Conservation (phyloP, 2,113 vertebrate species). For the Glaucidium brasilianum region DNA sequence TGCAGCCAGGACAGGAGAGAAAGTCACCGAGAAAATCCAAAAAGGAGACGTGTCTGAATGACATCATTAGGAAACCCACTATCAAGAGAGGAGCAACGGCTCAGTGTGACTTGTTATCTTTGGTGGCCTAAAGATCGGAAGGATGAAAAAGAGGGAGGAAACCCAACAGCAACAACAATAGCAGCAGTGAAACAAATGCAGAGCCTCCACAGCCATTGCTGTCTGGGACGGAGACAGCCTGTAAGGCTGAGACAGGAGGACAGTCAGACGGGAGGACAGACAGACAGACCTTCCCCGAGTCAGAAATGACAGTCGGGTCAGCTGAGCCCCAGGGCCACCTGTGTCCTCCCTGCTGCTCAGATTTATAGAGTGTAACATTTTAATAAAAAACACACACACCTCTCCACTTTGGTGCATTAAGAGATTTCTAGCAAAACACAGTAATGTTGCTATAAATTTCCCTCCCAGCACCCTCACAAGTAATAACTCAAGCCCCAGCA, state of each 20-base stretch:
- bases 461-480: slow-evolving; percentile 80
- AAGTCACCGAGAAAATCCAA: rapidly evolving
- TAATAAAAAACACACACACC: slow-evolving; percentile 83
- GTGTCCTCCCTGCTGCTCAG: slow-evolving; percentile 77
- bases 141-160: neutral
- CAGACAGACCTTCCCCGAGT: neutral
- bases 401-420: slow-evolving; percentile 83
- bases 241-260: neutral
- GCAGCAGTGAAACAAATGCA: neutral
- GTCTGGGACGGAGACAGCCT: neutral
- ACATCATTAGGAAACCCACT: neutral
- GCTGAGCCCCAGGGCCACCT: slow-evolving; percentile 77
- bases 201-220: neutral
- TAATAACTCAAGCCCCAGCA: slow-evolving; percentile 80
- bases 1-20: neutral
- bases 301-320: slow-evolving; percentile 72
- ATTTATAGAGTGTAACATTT: slow-evolving; percentile 85
- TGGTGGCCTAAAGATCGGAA: neutral
- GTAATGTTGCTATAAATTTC: slow-evolving; percentile 82
- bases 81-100: neutral
- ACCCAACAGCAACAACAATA: neutral
- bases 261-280: neutral
- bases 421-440: slow-evolving; percentile 83
- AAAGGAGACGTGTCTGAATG: neutral
- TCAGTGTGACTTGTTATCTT: neutral